Percentiles rank a stretch among this genome's conserved stretches.
Evolutionary conservation across 2,797 vertebrate genomes (phyloP).

Genomic region (Synanceia verrucosa): DNA sequence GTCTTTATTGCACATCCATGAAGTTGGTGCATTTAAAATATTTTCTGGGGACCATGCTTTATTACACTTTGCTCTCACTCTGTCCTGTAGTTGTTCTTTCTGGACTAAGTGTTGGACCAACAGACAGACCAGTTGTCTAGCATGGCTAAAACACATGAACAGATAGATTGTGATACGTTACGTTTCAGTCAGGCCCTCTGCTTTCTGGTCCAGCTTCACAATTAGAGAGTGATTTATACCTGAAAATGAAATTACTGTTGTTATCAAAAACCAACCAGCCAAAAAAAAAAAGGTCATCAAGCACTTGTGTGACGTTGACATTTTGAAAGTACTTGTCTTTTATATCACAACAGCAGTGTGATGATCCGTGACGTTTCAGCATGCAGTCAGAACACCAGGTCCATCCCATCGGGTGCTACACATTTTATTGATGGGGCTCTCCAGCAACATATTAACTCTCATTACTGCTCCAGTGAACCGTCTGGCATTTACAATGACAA

Average conservation of each 20-base stretch:
- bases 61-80: too few species aligned
- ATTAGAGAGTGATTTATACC: not conserved
- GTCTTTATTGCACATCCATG: not conserved
- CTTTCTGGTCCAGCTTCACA: not conserved
- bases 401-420: conserved; percentile 13
- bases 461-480: conserved; percentile 49
- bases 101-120: too few species aligned
- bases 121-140: not conserved
- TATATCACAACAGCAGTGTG: not conserved
- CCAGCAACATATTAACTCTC: conserved; percentile 52
- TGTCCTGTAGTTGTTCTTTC: too few species aligned
- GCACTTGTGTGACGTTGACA: not conserved
- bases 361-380: not conserved
- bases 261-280: not conserved
- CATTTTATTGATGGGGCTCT: conserved; percentile 25
- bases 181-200: not conserved
- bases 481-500: conserved; percentile 62
- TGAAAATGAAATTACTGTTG: not conserved
- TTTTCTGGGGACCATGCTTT: not conserved
- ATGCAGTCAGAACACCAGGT: not conserved
- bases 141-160: not conserved
- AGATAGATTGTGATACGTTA: too few species aligned
- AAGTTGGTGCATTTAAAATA: not conserved
- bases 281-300: not conserved
- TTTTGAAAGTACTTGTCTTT: not conserved